These are phyloP conservation scores for Microplitis demolitor DNA, from an alignment of 1,140 invertebrate genomes.

Conservation along the genomic window DNA sequence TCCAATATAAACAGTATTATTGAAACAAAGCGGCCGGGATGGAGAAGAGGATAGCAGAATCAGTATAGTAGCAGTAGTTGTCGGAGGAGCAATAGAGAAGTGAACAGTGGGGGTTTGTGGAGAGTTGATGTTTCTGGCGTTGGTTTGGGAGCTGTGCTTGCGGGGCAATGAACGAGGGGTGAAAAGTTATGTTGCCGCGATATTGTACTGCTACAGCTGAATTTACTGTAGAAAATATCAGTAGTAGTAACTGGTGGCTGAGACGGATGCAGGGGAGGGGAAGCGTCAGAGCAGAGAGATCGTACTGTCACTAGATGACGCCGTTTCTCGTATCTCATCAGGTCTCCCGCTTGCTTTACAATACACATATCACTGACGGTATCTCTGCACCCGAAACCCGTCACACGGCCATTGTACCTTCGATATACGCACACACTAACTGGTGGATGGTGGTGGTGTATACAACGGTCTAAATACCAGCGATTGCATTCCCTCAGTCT, in stretches of 20 bases:
- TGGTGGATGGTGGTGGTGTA: neutral
- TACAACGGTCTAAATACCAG: neutral
- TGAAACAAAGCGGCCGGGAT: constrained; percentile 61
- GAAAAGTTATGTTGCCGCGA: constrained; percentile 59
- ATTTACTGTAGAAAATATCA: constrained; percentile 12
- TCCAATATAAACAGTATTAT: constrained; percentile 64
- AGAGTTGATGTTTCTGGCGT: constrained; percentile 49
- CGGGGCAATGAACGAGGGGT: constrained; percentile 46
- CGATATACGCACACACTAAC: too few relatives aligned
- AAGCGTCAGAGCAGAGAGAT: neutral
- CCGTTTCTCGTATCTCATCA: neutral
- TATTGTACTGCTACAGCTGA: constrained; percentile 55
- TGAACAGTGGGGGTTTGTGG: constrained; percentile 17
- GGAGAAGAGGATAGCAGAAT: constrained; percentile 29
- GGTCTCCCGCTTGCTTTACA: neutral
- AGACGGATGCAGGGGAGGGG: neutral
- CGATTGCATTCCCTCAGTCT: neutral
- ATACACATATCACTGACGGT: neutral
- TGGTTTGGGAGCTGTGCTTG: constrained; percentile 32
- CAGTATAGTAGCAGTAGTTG: neutral
- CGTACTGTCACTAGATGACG: neutral
- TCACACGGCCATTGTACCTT: neutral
- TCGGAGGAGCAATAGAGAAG: constrained; percentile 1
- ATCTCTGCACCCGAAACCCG: neutral
- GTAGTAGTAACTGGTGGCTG: neutral